Evolutionary conservation across 2,113 vertebrate genomes (phyloP).

Genomic region (Gobiocypris rarus): DNA sequence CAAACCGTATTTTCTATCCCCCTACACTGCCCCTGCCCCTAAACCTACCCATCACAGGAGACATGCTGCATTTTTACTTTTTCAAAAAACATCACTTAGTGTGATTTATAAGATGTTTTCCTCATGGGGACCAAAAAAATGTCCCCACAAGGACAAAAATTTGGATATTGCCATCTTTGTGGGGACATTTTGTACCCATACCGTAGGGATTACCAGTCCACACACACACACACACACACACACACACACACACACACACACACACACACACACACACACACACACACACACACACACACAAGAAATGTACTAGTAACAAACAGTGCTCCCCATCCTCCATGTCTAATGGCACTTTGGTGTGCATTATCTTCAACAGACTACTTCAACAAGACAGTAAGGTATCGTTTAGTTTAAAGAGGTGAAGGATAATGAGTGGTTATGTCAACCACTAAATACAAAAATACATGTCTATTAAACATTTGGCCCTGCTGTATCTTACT

Average conservation of each 20-base stretch:
- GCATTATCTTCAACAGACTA: conserved; percentile 64
- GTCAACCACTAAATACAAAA: conserved; percentile 3
- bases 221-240: conserved; percentile 13
- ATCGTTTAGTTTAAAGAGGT: background rate
- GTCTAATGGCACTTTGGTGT: conserved; percentile 74
- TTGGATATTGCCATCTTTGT: too few relatives aligned
- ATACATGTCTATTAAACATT: background rate
- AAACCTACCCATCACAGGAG: too few relatives aligned
- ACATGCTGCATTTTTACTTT: too few relatives aligned
- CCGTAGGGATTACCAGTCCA: too few relatives aligned
- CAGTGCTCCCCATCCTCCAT: conserved; percentile 70
- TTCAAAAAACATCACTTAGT: too few relatives aligned
- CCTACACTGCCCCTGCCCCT: too few relatives aligned
- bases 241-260: too few relatives aligned
- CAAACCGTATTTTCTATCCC: too few relatives aligned
- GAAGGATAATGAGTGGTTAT: background rate
- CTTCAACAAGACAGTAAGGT: conserved; percentile 25
- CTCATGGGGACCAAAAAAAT: too few relatives aligned
- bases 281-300: conserved; percentile 12
- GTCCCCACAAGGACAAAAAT: too few relatives aligned
- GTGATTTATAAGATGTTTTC: too few relatives aligned
- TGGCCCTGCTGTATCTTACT: background rate
- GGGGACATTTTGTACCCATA: too few relatives aligned
- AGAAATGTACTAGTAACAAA: conserved; percentile 59
- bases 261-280: background rate